Evolutionary conservation across 2,888 invertebrate genomes (phyloP), one percentile per base, ranked within the genome.

Genomic region (Rotaria macrura): DNA sequence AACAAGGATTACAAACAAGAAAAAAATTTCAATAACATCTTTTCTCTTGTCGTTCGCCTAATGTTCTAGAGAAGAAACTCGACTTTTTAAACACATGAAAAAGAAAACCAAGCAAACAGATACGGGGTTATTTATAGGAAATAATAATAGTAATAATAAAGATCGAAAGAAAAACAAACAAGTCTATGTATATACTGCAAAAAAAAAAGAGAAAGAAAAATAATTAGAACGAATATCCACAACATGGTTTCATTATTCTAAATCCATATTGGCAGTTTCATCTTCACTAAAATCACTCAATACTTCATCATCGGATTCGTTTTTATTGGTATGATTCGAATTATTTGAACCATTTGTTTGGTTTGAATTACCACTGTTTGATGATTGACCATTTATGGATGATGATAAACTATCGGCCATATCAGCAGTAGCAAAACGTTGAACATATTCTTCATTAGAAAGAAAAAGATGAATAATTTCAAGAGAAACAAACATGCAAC

Each of bases 371-470:
- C 14, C 38, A 34, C 17, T 65, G 20, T 65, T 65, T 5, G 29
- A 65, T 3, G 65, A 65, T 34, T 65, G 65, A 38, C 65, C 65
- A 65, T 65, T 65, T 34, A 65, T 34, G 1, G 65, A 65, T 65
- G 34, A 65, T 65, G 79, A 79, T 43, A 43, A 79, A 43, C 79
- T 43, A 43, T 79, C 79, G 43, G 43, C 43, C 40, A 79, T 43
- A 79, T 79, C 79, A 43, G 79, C 79, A n/a, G 79, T 43, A 43
- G 79, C 79, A 79, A 79, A 79, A 25, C 79, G 79, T 79, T 79
- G 79, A 43, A 79, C 79, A 43, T 79, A 79, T 79, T 79, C 79
- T 79, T 0, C n/a, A 2, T 25, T 29, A 57, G 38, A 20, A 5
- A 7, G 4, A 72, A 38, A 38, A 34, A 9, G 23, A n/a, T n/a